A percentile compares a stretch with the other conserved stretches of the same genome.
These are phyloP conservation scores for Rhabdophis nuchalis DNA, from an alignment of 2,797 vertebrate genomes.

Conservation along the genomic window DNA sequence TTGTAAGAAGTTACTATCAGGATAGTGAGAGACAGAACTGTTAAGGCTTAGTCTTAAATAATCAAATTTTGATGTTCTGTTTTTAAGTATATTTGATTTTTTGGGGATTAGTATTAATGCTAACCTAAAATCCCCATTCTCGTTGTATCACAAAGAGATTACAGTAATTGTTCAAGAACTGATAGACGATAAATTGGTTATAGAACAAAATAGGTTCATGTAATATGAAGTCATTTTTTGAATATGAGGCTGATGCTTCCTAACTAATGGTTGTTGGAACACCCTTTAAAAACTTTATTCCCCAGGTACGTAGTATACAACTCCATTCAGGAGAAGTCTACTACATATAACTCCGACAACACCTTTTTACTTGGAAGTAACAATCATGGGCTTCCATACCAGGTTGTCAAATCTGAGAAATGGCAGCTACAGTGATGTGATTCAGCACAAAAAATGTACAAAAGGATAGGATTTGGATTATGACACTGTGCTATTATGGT, in stretches of 20 bases:
- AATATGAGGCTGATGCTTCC: background rate
- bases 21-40: background rate
- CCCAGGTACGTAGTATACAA: background rate
- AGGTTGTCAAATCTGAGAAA: background rate
- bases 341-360: background rate
- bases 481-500: background rate
- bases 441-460: background rate
- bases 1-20: background rate
- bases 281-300: background rate
- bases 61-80: slow-evolving; percentile 16
- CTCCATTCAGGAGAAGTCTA: background rate
- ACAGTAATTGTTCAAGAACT: background rate
- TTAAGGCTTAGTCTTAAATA: background rate
- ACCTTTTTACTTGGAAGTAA: background rate
- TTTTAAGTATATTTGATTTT: slow-evolving; percentile 7
- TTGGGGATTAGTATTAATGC: background rate
- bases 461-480: background rate
- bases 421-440: background rate
- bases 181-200: background rate
- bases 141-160: background rate
- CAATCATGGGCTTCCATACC: background rate
- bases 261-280: background rate
- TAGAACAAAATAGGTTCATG: background rate
- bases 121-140: slow-evolving; percentile 4
- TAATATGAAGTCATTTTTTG: background rate